Evolutionary conservation across 1,140 invertebrate species (phyloP), one percentile per base, ranked within the genome.

Genomic region (Holotrichia oblita): DNA sequence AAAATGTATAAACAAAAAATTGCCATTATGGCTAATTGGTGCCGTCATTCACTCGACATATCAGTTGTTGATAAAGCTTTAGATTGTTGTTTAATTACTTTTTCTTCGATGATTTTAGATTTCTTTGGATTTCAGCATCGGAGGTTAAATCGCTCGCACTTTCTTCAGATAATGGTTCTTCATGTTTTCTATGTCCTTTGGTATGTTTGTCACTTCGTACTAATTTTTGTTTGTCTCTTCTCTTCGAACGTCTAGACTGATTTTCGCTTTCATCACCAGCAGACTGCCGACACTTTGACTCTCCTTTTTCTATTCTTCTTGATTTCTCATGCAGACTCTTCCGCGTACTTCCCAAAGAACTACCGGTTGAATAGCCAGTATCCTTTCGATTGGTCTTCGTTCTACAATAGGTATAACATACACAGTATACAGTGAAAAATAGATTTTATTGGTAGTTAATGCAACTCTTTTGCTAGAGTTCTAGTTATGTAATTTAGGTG

Each of bases 321-420:
- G 40, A 6, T 76, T 73, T 73, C 40, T 77, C 76, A 40, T 69
- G 12, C 14, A 59, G 9, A 72, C 79, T 85, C 85, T 24, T 83
- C 78, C 17, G 84, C 80, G 73, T 83, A 86, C 55, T 89, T 59
- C 86, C 89, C 77, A 90, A 88, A 0, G 91, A 91, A 83, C 90
- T 91, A 22, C 89, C 91, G 7, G 91, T 93, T 0, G 91, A 92
- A 80, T 92, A 92, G 22, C 91, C 91, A 0, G 91, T 91, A 78
- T 92, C 91, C 83, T 92, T 91, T 7, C 85, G 82, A 40, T 81
- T 86, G 83, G 79, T 87, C 86, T 86, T 89, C 48, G 74, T 82
- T 79, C 78, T 87, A 77, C 72, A 81, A 77, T n/a, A n/a, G n/a
- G n/a, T n/a, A n/a, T n/a, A n/a, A n/a, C n/a, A n/a, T n/a, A n/a